A percentile compares a stretch with the other conserved stretches of the same genome.
Evolutionary conservation across 1,140 invertebrate species (phyloP).

Genomic region (Anoplophora glabripennis): DNA sequence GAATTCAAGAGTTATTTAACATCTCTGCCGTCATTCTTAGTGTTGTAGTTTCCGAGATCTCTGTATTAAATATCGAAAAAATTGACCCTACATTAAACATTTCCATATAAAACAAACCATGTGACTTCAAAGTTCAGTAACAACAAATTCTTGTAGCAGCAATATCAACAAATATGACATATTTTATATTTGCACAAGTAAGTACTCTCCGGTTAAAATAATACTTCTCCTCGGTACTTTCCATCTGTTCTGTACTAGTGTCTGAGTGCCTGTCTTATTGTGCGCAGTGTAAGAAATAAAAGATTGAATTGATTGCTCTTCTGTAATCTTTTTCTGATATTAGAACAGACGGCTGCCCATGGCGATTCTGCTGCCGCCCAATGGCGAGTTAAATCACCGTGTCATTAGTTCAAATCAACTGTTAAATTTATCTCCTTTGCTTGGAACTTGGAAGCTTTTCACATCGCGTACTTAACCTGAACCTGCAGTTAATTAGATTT

Average conservation of each 20-base stretch:
- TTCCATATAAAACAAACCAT: no score
- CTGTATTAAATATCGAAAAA: no score
- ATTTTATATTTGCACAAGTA: not conserved
- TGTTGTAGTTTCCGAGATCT: no score
- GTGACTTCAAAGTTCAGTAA: no score
- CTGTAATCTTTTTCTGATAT: not conserved
- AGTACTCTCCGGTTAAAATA: not conserved
- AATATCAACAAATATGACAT: not conserved
- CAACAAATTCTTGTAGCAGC: no score
- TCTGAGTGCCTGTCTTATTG: not conserved
- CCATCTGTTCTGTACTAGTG: not conserved
- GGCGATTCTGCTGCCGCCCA: slow-evolving; percentile 3
- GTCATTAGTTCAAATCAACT: slow-evolving; percentile 16
- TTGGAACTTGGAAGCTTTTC: no score
- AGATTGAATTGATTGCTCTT: not conserved
- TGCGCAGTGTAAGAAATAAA: not conserved
- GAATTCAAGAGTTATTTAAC: no score
- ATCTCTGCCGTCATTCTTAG: no score
- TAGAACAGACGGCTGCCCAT: not conserved
- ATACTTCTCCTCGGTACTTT: not conserved
- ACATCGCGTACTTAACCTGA: no score
- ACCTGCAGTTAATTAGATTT: no score
- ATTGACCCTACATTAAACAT: no score
- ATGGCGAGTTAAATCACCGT: slow-evolving; percentile 8
- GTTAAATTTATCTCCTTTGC: slow-evolving; percentile 9